Evolutionary conservation across 35 echinoderm and acorn worm species (phyloP), one percentile per base, ranked within the genome.

Genomic region (Amphiura filiformis): DNA sequence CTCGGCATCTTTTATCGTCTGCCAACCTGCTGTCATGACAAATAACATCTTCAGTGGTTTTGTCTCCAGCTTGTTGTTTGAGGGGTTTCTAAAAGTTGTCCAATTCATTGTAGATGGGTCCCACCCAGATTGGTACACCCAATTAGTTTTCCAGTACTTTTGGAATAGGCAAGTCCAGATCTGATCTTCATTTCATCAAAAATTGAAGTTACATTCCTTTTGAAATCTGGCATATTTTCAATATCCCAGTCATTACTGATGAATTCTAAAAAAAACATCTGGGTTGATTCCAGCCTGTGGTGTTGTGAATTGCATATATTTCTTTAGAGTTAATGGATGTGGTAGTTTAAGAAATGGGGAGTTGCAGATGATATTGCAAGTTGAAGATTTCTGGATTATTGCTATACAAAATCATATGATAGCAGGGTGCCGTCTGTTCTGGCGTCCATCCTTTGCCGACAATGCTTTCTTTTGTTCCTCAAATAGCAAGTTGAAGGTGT

Each of bases 381-480:
- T 83, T 33, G 90, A 23, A 20, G 94, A 96, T 81, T 89, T 96
- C 0, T 40, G 65, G 37, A 88, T 44, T 5, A 96, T 37, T 5
- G 90, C 90, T 7, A 92, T 90, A 26, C 89, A 91, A 84, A 92
- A 86, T 52, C 82, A 57, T 3, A 96, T 36, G 0, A 96, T 81
- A 18, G 83, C 87, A 52, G 94, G 94, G 42, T 96, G 94, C 90
- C 94, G 89, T 44, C 94, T 32, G 38, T 79, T 87, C 23, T 85
- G 81, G 39, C 86, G 89, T 0, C 64, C 41, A 38, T 88, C 78
- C 84, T 56, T 52, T 7, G 44, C 44, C 7, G 44, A 18, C 11
- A 40, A 13, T 2, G 77, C 80, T 78, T 89, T 37, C 65, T 75
- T 80, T 65, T 96, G 94, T 70, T 92, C 75, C 38, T 96, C 20